Evolutionary conservation across 2,888 invertebrate species (phyloP).

Genomic region (Drosophila stalkeri): DNA sequence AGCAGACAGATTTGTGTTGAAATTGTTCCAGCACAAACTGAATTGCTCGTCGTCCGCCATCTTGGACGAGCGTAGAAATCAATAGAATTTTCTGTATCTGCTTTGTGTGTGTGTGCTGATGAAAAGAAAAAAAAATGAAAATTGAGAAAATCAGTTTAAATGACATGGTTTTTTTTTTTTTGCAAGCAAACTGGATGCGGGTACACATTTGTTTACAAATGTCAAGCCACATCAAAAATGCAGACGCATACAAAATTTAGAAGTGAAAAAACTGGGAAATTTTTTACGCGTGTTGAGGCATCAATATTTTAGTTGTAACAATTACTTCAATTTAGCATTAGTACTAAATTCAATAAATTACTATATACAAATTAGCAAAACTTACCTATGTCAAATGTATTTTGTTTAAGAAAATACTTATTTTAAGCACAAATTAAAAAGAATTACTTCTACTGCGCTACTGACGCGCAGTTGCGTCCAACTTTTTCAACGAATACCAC

Average conservation of each 20-base stretch:
- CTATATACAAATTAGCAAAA: not conserved
- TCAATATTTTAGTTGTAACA: not conserved
- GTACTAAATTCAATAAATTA: not conserved
- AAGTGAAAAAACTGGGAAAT: constrained; percentile 69
- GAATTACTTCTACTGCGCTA: constrained; percentile 40
- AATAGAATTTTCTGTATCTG: constrained; percentile 78
- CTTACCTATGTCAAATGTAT: constrained; percentile 42
- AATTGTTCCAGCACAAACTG: constrained; percentile 91
- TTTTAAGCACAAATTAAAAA: constrained; percentile 31
- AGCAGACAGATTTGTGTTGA: constrained; percentile 90
- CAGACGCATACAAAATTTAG: constrained; percentile 50
- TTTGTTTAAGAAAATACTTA: constrained; percentile 37
- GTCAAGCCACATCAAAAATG: constrained; percentile 50
- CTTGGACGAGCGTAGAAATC: constrained; percentile 84
- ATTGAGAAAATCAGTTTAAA: constrained; percentile 24
- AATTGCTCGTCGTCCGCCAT: constrained; percentile 91
- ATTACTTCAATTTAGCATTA: not conserved
- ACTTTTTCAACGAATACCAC: constrained; percentile 47
- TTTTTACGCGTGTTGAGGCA: constrained; percentile 49
- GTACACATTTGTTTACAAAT: constrained; percentile 54
- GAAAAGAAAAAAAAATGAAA: constrained; percentile 16
- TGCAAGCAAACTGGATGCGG: constrained; percentile 13
- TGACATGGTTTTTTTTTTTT: constrained; percentile 11
- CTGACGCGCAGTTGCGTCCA: constrained; percentile 61
- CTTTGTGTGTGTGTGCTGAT: constrained; percentile 40